Percentiles rank a stretch among this genome's conserved stretches.
Evolutionary conservation across 2,797 vertebrate genomes (phyloP).

Genomic region (Merluccius polli): DNA sequence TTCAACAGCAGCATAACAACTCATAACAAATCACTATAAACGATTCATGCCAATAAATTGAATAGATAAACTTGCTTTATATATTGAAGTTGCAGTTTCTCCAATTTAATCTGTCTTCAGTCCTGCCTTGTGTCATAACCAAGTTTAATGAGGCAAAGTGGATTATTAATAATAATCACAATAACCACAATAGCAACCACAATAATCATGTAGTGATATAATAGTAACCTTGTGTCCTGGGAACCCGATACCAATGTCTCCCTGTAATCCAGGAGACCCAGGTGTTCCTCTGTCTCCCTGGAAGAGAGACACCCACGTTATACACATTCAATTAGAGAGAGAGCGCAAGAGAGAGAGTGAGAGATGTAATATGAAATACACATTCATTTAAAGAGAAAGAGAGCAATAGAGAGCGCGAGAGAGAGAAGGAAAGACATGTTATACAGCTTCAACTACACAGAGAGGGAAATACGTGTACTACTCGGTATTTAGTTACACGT

Average conservation of each 20-base stretch:
- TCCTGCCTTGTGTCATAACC: neutral
- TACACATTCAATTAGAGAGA: neutral
- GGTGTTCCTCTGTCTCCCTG: constrained; percentile 78
- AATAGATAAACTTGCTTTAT: neutral
- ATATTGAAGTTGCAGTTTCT: neutral
- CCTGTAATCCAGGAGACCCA: constrained; percentile 72
- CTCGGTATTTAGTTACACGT: too few relatives aligned
- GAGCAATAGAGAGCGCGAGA: too few relatives aligned
- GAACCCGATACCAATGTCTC: constrained; percentile 70
- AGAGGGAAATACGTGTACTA: too few relatives aligned
- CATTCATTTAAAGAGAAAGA: too few relatives aligned
- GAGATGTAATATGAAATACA: neutral
- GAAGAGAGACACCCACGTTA: constrained; percentile 12
- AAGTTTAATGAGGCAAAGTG: neutral
- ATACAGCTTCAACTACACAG: too few relatives aligned
- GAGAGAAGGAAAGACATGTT: too few relatives aligned
- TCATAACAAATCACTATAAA: neutral
- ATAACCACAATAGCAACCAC: neutral
- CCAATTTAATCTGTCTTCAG: neutral
- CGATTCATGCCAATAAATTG: neutral
- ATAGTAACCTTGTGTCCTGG: constrained; percentile 68
- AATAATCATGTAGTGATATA: neutral
- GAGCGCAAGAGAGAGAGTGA: neutral
- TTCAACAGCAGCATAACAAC: neutral
- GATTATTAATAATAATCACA: neutral